Percentiles rank a stretch among this genome's conserved stretches.
Evolutionary conservation across 2,797 vertebrate genomes (phyloP).

Genomic region (Amblyraja radiata): DNA sequence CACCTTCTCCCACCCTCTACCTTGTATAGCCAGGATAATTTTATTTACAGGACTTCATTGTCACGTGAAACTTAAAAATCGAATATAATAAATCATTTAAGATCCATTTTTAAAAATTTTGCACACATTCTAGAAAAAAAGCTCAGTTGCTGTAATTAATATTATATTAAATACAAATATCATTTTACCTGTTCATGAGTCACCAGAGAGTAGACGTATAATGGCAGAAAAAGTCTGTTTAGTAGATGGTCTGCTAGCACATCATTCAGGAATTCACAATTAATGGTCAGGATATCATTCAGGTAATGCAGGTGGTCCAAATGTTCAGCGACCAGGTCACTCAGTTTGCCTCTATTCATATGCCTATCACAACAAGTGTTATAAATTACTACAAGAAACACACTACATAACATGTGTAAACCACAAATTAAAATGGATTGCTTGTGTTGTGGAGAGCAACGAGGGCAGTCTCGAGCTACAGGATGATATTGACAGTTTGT

Average conservation of each 20-base stretch:
- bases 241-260: constrained; percentile 93
- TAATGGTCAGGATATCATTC: constrained; percentile 96
- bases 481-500: too few species aligned
- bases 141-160: neutral
- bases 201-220: constrained; percentile 90
- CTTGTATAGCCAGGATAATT: neutral
- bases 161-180: neutral
- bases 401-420: neutral
- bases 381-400: neutral
- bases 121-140: too few species aligned
- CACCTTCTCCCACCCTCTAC: too few species aligned
- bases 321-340: constrained; percentile 91
- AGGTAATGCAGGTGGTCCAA: constrained; percentile 97
- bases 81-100: neutral
- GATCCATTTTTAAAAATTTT: neutral
- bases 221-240: constrained; percentile 89
- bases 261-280: constrained; percentile 94
- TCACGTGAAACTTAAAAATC: neutral
- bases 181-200: constrained; percentile 69
- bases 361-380: constrained; percentile 61
- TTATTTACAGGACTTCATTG: neutral
- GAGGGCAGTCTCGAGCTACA: too few species aligned
- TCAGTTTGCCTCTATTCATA: constrained; percentile 85
- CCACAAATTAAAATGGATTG: neutral
- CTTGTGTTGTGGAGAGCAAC: too few species aligned